Percentiles rank a stretch among this genome's conserved stretches.
phyloP scores from a whole-genome alignment of 2,113 vertebrate species.

The Pimephales promelas region DNA sequence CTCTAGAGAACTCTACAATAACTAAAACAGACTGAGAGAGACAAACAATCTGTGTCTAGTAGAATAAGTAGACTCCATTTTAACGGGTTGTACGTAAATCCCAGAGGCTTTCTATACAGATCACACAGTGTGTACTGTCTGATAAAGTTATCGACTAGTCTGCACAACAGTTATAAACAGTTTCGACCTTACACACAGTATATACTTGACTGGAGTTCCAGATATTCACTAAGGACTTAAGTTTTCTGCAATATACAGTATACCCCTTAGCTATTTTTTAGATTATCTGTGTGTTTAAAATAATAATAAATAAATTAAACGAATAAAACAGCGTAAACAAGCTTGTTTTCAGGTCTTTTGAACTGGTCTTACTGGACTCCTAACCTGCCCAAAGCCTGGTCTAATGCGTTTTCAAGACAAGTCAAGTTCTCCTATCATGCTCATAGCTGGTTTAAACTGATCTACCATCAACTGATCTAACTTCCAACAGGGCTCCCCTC shows the following conservation, averaged over 20 bases:
- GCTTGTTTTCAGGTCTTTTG: not conserved
- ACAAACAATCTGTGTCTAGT: not conserved
- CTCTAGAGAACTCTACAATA: not conserved
- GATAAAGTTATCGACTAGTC: conserved; percentile 59
- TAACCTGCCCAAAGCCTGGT: not conserved
- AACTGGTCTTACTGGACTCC: not conserved
- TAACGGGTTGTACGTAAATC: conserved; percentile 16
- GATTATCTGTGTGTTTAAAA: too few species aligned
- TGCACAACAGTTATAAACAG: conserved; percentile 58
- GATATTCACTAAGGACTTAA: not conserved
- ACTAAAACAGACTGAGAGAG: not conserved
- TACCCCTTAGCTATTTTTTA: not conserved
- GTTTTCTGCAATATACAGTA: conserved; percentile 28
- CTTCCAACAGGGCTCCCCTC: not conserved
- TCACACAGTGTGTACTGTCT: conserved; percentile 15
- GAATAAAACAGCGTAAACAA: not conserved
- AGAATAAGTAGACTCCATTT: conserved; percentile 28
- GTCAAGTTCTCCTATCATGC: not conserved
- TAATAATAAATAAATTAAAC: too few species aligned
- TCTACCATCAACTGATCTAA: not conserved
- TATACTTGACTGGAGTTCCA: conserved; percentile 38
- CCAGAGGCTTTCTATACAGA: conserved; percentile 8
- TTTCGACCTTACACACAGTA: conserved; percentile 48
- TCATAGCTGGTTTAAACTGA: not conserved
- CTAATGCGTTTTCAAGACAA: not conserved